Percentiles rank a stretch among this genome's conserved stretches.
Evolutionary conservation across 2,888 invertebrate genomes (phyloP).

Genomic region (Lepidonotus clava): DNA sequence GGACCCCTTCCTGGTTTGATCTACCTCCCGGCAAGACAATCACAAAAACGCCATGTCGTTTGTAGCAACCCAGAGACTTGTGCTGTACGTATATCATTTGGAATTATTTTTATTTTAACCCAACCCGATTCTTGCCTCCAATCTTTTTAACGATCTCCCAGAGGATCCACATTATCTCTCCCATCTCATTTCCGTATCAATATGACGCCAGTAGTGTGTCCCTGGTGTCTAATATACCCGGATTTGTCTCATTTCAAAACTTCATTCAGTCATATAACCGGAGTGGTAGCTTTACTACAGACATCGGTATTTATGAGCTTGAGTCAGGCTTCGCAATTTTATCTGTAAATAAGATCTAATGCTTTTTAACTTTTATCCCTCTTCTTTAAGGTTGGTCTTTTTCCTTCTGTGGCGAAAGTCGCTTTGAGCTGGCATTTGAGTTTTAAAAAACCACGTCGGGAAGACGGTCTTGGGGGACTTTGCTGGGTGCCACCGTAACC

Average conservation of each 20-base stretch:
- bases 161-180: neutral
- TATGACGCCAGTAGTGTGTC: neutral
- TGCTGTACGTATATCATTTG: slow-evolving; percentile 34
- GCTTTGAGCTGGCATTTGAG: no score
- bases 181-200: neutral
- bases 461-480: no score
- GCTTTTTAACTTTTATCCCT: no score
- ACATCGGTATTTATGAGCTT: neutral
- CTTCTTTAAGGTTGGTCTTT: no score
- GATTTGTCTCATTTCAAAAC: neutral
- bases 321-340: neutral
- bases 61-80: slow-evolving; percentile 34
- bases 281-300: neutral
- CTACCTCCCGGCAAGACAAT: neutral
- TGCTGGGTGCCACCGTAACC: no score
- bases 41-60: slow-evolving; percentile 1
- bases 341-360: neutral
- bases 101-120: neutral
- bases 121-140: neutral
- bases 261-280: neutral
- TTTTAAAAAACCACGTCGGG: no score
- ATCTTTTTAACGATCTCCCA: no score
- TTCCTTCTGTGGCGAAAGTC: no score
- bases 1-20: neutral
- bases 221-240: neutral